Conservation (phyloP, 1,140 invertebrate genomes). For the Trissolcus basalis region DNA sequence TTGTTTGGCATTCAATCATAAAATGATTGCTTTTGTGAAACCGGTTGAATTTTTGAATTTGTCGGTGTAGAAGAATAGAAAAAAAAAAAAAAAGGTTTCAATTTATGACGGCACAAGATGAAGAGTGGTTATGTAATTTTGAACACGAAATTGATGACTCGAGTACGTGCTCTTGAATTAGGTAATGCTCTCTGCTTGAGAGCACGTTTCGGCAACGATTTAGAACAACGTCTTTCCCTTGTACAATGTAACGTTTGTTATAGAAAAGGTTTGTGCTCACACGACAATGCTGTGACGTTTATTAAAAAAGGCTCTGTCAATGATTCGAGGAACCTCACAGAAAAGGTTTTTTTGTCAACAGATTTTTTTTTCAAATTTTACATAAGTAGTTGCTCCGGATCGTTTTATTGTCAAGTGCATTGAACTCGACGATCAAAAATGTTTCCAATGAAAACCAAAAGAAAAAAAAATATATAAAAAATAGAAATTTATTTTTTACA, state of each 20-base stretch:
- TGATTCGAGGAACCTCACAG: constrained; percentile 29
- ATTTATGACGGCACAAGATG: constrained; percentile 8
- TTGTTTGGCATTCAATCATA: too few species aligned
- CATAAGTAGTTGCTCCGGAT: constrained; percentile 21
- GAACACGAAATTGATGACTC: constrained; percentile 32
- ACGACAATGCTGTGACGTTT: constrained; percentile 30
- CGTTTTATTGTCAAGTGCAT: constrained; percentile 13
- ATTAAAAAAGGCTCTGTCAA: constrained; percentile 45
- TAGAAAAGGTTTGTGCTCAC: constrained; percentile 21
- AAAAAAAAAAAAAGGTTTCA: constrained; percentile 1
- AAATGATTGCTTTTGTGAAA: too few species aligned
- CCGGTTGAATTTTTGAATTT: constrained; percentile 1
- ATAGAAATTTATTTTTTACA: too few species aligned
- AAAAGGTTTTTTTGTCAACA: constrained; percentile 44
- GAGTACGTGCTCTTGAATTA: constrained; percentile 46
- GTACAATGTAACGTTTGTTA: constrained; percentile 26
- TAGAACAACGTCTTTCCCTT: constrained; percentile 17
- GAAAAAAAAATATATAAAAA: constrained; percentile 4
- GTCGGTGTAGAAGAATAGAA: neutral
- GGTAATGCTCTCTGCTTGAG: constrained; percentile 26
- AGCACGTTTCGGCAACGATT: constrained; percentile 37
- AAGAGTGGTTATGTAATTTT: constrained; percentile 38
- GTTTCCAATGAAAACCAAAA: constrained; percentile 24
- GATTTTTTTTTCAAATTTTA: constrained; percentile 33
- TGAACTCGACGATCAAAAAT: constrained; percentile 7